A percentile compares a stretch with the other conserved stretches of the same genome.
These are phyloP conservation scores for Neotoxoptera formosana DNA, from an alignment of 1,140 invertebrate species.

Conservation along the genomic window DNA sequence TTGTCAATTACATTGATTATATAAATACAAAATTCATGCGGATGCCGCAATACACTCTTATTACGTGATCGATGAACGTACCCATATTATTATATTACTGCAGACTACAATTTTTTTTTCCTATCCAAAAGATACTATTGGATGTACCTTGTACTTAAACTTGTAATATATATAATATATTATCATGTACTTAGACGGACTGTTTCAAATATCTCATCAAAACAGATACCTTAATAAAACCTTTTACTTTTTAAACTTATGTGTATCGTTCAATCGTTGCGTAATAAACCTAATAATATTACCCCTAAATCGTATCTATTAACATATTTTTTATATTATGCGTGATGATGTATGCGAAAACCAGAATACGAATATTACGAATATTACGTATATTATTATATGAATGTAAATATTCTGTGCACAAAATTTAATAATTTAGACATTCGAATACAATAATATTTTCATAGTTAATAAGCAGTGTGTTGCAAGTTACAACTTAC, in stretches of 20 bases:
- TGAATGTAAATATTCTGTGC: background rate
- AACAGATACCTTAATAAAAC: background rate
- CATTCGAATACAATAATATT: background rate
- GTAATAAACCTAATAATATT: background rate
- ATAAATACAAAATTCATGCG: no score
- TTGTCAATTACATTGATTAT: no score
- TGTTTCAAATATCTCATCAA: background rate
- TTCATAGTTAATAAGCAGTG: background rate
- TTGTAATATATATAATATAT: background rate
- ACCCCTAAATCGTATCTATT: background rate
- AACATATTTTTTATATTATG: background rate
- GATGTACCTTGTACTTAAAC: background rate
- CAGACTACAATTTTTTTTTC: background rate
- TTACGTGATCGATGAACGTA: background rate
- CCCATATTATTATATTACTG: no score
- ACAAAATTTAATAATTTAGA: background rate
- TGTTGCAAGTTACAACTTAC: no score
- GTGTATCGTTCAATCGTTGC: background rate
- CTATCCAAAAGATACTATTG: background rate
- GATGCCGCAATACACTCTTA: background rate
- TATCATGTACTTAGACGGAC: background rate
- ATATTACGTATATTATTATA: background rate
- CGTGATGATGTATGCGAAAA: background rate
- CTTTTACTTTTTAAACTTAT: background rate
- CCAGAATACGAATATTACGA: background rate